Percentiles rank a stretch among this genome's conserved stretches.
Evolutionary conservation across 2,113 vertebrate species (phyloP).

Genomic region (Petrocephalus zakoni): DNA sequence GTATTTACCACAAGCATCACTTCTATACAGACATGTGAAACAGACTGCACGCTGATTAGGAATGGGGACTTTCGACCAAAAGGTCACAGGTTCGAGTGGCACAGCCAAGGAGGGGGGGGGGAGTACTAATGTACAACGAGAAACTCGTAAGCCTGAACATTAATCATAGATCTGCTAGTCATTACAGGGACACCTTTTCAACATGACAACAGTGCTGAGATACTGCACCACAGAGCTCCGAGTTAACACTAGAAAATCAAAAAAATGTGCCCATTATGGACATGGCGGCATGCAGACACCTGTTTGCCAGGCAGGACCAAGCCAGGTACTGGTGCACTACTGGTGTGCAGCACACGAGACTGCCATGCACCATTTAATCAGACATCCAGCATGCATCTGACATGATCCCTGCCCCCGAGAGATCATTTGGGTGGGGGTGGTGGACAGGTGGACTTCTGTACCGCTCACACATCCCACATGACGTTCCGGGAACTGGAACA

Average conservation of each 20-base stretch:
- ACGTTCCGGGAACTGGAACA: background rate
- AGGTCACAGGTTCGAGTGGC: background rate
- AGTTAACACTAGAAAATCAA: background rate
- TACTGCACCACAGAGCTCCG: background rate
- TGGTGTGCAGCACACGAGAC: background rate
- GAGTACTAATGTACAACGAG: background rate
- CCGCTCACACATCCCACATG: background rate
- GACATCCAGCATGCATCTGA: background rate
- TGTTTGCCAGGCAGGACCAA: background rate
- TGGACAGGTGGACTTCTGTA: background rate
- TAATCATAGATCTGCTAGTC: background rate
- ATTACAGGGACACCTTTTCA: background rate
- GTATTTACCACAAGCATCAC: background rate
- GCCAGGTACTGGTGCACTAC: background rate
- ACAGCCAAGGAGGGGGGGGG: background rate
- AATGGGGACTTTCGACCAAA: background rate
- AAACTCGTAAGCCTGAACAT: background rate
- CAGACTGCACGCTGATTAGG: background rate
- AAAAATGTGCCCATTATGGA: background rate
- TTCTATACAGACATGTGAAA: background rate
- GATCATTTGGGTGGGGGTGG: background rate
- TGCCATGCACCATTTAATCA: background rate
- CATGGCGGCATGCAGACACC: background rate
- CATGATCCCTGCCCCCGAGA: background rate
- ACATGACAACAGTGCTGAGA: background rate